Base-by-base conservation (phyloP, 2,113 vertebrate genomes). In the Amblyornis subalaris region DNA sequence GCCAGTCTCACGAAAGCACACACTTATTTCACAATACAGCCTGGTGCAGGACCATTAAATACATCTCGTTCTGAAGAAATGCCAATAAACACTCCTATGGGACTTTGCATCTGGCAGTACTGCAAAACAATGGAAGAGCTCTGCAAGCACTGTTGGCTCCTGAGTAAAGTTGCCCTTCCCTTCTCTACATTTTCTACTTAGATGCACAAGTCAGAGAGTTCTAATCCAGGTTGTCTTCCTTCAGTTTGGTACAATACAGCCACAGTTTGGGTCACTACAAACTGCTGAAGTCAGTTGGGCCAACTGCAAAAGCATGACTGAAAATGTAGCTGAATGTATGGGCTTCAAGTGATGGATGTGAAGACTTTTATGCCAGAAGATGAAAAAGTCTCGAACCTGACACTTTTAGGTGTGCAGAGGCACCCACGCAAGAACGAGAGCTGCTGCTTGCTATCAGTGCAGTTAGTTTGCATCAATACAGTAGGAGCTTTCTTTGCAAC, bases 401-500 rank as follows among this genome's bases (percentile, higher is more conserved):
- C 61, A 36, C 44, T 66, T 93, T 23, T 28, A 62, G n/a, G 23
- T 86, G 42, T 57, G 33, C 62, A 83, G 22, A 87, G 70, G 73
- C 28, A 35, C 38, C 42, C 44, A 45, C 54, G 58, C 42, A 72
- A 80, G 36, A 48, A 58, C 26, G 25, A 44, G 45, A 75, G 31
- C 9, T 38, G 51, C 47, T 81, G 15, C 67, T 83, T 76, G 64
- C 35, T 65, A 14, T 48, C 50, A 14, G 8, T 28, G 64, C 65
- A 51, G 21, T 54, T 53, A 57, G 9, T 33, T 67, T 72, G 45
- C 62, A 79, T 44, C 45, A 55, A 10, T 50, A 54, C 36, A 51
- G 53, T n/a, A 70, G 17, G 57, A 90, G 47, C 48, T 65, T 70
- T 69, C 78, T 57, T 85, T 85, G 70, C 42, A 83, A 75, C 12